Evolutionary conservation across 1,140 invertebrate species (phyloP), one percentile per base, ranked within the genome.

Genomic region (Mactra quadrangularis): DNA sequence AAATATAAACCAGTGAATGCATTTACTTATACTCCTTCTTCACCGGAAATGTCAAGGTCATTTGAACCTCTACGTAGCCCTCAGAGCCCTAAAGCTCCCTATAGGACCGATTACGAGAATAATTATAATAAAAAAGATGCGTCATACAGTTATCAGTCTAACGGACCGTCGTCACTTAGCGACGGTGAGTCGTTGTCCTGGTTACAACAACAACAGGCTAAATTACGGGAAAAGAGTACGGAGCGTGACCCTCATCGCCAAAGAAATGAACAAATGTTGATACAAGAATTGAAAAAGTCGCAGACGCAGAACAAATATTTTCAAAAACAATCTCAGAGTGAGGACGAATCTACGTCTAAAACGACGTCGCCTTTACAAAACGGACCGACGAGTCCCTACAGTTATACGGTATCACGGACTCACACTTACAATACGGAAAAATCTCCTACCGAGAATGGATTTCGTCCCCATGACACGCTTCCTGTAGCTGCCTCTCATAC

Each of bases 171-270:
- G 22, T 82, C 76, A n/a, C 52, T 82, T 29, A 85, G 85, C 41
- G 86, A 87, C 29, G 76, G 85, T 17, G 86, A 87, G 45, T 76
- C 79, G 1, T 84, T 84, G 47, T 88, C 91, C 3, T 94, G 93
- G 93, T 87, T 94, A 19, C 87, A 93, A 85, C 91, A 91, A 79
- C 93, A 94, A 84, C 93, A 94, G 84, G 85, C 90, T 35, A 94
- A 94, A 83, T 84, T 94, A 57, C 85, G 90, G 81, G 82, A 82
- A 83, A 74, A 77, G 78, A 70, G 78, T 78, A 59, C 64, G 57
- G 87, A 87, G 55, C 84, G 85, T 66, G 90, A 91, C 31, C 55
- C 76, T 4, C 77, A 53, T 13, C 83, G 90, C n/a, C 83, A 87
- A 4, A 75, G 79, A 29, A 90, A 91, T 60, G 92, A 93, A 85